Evolutionary conservation across 1,140 invertebrate genomes (phyloP).

Genomic region (Lasaia peninsularis): DNA sequence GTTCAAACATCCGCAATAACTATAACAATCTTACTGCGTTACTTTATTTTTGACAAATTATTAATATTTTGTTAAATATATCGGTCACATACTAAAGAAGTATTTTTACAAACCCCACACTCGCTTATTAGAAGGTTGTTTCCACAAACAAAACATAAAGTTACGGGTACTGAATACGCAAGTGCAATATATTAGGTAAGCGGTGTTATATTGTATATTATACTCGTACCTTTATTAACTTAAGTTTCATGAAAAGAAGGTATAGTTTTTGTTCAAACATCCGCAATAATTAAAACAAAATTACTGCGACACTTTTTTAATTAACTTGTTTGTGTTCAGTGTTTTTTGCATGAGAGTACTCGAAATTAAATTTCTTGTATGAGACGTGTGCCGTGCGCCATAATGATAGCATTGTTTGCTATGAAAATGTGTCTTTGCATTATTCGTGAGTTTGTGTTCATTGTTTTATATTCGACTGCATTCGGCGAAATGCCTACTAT

Average conservation of each 20-base stretch:
- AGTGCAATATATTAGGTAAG: no score
- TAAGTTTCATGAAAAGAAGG: no score
- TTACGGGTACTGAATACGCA: no score
- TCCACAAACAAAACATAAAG: no score
- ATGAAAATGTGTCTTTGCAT: slow-evolving; percentile 12
- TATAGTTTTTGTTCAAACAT: neutral
- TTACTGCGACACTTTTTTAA: slow-evolving; percentile 24
- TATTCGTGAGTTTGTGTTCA: neutral
- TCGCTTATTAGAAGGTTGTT: no score
- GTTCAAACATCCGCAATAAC: neutral
- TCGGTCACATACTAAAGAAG: no score
- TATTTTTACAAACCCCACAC: no score
- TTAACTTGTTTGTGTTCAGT: slow-evolving; percentile 32
- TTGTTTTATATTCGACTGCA: slow-evolving; percentile 1
- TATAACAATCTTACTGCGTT: slow-evolving; percentile 9
- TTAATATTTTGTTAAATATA: no score
- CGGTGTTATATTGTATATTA: no score
- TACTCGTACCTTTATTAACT: no score
- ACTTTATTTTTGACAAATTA: no score
- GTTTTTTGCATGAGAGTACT: slow-evolving; percentile 42
- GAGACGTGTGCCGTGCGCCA: slow-evolving; percentile 2
- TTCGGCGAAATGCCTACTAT: neutral
- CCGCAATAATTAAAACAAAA: slow-evolving; percentile 9
- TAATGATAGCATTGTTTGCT: slow-evolving; percentile 11
- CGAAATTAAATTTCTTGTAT: slow-evolving; percentile 25